A percentile compares a stretch with the other conserved stretches of the same genome.
Evolutionary conservation across 2,113 vertebrate genomes (phyloP).

Genomic region (Thymallus thymallus): DNA sequence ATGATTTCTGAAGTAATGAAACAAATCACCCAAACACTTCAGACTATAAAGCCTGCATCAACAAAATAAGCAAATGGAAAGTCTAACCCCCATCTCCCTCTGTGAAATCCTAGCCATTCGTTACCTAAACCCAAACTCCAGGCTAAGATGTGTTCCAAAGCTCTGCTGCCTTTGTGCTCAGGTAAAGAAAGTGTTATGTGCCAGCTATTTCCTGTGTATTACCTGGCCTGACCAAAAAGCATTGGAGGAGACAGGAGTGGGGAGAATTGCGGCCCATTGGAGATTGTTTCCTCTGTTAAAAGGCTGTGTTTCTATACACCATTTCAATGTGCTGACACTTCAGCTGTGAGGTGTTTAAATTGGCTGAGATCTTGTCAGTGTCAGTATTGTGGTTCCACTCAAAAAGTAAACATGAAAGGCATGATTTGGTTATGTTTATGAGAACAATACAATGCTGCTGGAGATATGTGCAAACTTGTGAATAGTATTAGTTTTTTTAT

Average conservation of each 20-base stretch:
- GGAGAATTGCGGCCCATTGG: constrained; percentile 68
- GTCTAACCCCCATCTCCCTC: constrained; percentile 48
- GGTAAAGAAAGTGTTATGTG: constrained; percentile 61
- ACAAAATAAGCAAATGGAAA: constrained; percentile 49
- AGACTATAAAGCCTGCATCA: constrained; percentile 41
- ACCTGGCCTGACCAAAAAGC: constrained; percentile 65
- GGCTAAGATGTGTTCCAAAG: constrained; percentile 52
- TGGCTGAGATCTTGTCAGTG: constrained; percentile 49
- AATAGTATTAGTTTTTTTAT: constrained; percentile 53
- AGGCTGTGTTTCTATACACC: constrained; percentile 63
- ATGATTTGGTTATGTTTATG: constrained; percentile 61
- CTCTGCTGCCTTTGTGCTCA: constrained; percentile 56
- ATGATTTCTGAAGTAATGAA: constrained; percentile 54
- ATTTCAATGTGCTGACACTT: constrained; percentile 68
- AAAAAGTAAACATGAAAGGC: constrained; percentile 64
- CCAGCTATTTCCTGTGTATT: constrained; percentile 65
- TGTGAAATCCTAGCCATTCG: constrained; percentile 48
- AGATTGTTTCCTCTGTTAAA: constrained; percentile 70
- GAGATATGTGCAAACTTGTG: constrained; percentile 38
- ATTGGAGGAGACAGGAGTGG: constrained; percentile 57
- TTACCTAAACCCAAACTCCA: constrained; percentile 61
- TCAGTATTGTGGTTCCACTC: constrained; percentile 55
- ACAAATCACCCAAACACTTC: constrained; percentile 47
- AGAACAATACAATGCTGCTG: constrained; percentile 52
- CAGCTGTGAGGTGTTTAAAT: constrained; percentile 70